Conservation (phyloP, 2,888 invertebrate genomes). For the Dysmachus trigonus region DNA sequence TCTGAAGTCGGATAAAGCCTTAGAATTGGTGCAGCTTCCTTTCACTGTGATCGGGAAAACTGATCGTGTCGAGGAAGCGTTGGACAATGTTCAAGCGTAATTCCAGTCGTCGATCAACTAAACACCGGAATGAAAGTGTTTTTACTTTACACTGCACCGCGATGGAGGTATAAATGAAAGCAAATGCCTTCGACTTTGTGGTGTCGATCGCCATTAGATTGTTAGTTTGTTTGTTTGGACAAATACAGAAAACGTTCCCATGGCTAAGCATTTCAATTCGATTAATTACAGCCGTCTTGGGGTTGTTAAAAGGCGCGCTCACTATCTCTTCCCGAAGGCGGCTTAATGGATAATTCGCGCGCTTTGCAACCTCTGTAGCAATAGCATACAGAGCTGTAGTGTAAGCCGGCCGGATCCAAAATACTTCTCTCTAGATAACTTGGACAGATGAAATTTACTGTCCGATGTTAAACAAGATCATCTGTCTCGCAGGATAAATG, state of each 20-base stretch:
- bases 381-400: not conserved
- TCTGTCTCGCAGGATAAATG: slow-evolving; percentile 17
- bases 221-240: not conserved
- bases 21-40: slow-evolving; percentile 3
- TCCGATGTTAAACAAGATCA: slow-evolving; percentile 27
- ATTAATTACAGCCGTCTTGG: not conserved
- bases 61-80: not conserved
- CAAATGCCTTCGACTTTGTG: not conserved
- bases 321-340: not conserved
- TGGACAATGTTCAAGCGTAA: not conserved
- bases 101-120: not conserved
- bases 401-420: not conserved
- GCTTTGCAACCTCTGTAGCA: not conserved
- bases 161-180: not conserved
- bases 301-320: not conserved
- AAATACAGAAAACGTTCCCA: not conserved
- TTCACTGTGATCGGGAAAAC: not conserved
- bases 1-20: not conserved
- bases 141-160: not conserved
- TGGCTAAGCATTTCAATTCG: not conserved
- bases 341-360: slow-evolving; percentile 16
- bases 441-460: slow-evolving; percentile 28
- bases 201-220: not conserved
- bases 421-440: slow-evolving; percentile 21
- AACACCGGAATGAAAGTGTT: not conserved